Evolutionary conservation across 2,888 invertebrate genomes (phyloP).

Genomic region (Chesias legatella): DNA sequence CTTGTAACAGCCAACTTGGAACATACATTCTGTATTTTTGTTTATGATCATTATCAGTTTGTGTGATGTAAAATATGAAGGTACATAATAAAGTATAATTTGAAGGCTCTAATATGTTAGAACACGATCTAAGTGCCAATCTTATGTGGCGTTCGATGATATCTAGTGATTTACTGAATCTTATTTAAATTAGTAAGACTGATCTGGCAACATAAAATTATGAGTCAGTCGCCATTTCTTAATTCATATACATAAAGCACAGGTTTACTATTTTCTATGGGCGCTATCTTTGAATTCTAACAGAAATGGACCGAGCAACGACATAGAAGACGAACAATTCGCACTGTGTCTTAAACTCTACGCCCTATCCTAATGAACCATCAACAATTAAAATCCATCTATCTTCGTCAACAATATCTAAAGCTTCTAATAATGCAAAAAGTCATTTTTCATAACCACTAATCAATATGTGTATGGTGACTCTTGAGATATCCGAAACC

Average conservation of each 20-base stretch:
- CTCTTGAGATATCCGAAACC: slow-evolving; percentile 25
- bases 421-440: slow-evolving; percentile 46
- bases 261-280: slow-evolving; percentile 1
- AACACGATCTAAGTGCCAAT: too few relatives aligned
- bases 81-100: too few relatives aligned
- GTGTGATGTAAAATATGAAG: too few relatives aligned
- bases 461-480: slow-evolving; percentile 12
- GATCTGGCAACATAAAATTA: too few relatives aligned
- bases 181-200: too few relatives aligned
- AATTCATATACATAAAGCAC: slow-evolving; percentile 1
- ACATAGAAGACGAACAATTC: slow-evolving; percentile 18
- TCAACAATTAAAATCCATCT: slow-evolving; percentile 45
- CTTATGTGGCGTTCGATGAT: too few relatives aligned
- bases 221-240: too few relatives aligned
- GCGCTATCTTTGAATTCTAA: slow-evolving; percentile 6
- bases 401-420: slow-evolving; percentile 46
- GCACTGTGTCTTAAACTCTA: slow-evolving; percentile 39
- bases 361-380: slow-evolving; percentile 45
- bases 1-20: too few relatives aligned
- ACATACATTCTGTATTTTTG: too few relatives aligned
- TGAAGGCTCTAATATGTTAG: too few relatives aligned
- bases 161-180: too few relatives aligned
- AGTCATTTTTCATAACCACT: slow-evolving; percentile 29
- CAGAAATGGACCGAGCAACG: slow-evolving; percentile 13
- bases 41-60: too few relatives aligned